These are phyloP conservation scores for Triplophysa siluroides DNA, from an alignment of 2,113 vertebrate genomes.

Conservation along the genomic window DNA sequence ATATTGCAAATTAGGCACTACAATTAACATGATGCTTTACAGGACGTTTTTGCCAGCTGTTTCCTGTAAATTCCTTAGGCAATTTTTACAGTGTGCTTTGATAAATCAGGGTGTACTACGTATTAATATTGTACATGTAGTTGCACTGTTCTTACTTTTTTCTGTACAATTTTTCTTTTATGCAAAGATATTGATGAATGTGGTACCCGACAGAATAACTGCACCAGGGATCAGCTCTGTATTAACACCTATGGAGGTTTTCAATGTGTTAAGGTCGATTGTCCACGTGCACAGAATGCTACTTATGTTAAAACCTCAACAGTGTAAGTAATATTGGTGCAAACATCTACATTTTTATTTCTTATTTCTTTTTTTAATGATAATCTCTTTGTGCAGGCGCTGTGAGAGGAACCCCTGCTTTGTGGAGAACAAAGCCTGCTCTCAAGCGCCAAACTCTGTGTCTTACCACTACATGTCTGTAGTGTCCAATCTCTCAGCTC, in stretches of 20 bases:
- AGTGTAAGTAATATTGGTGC: slow-evolving; percentile 71
- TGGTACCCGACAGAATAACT: slow-evolving; percentile 76
- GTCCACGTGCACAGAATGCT: slow-evolving; percentile 75
- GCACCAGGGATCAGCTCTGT: slow-evolving; percentile 79
- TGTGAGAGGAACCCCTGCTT: slow-evolving; percentile 87
- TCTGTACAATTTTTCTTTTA: not conserved
- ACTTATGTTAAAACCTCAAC: slow-evolving; percentile 83
- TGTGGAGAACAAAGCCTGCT: slow-evolving; percentile 78
- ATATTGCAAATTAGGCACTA: too few relatives aligned
- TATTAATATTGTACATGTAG: too few relatives aligned
- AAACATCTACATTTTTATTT: too few relatives aligned
- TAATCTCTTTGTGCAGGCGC: slow-evolving; percentile 69
- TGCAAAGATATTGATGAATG: slow-evolving; percentile 84
- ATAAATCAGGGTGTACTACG: too few relatives aligned
- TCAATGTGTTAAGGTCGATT: slow-evolving; percentile 80
- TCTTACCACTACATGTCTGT: slow-evolving; percentile 86
- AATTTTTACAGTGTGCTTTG: too few relatives aligned
- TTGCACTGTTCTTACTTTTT: too few relatives aligned
- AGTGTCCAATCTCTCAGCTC: slow-evolving; percentile 80
- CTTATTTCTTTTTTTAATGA: too few relatives aligned
- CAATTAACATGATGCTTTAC: too few relatives aligned
- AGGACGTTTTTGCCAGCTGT: too few relatives aligned
- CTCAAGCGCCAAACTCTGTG: slow-evolving; percentile 78
- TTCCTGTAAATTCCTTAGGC: too few relatives aligned
- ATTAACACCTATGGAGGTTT: slow-evolving; percentile 83